Conservation (phyloP, 2,113 vertebrate genomes). For the Vulpes vulpes region DNA sequence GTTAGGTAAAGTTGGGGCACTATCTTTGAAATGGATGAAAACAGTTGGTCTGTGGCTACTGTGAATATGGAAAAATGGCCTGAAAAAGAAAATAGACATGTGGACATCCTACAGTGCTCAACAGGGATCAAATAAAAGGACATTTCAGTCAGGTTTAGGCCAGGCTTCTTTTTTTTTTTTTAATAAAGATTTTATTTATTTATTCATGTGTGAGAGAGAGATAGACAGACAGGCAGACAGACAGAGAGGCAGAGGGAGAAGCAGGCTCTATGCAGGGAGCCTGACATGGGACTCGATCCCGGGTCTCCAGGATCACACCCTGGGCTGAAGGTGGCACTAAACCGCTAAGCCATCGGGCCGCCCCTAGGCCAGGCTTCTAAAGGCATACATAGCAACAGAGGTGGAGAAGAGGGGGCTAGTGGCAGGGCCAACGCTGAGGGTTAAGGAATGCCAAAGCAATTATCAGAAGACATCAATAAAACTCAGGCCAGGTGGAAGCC, state of each 20-base stretch:
- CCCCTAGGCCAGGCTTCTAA: not conserved
- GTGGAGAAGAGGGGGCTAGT: fast-evolving
- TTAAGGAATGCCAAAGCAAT: not conserved
- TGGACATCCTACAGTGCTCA: not conserved
- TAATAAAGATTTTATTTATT: too few relatives aligned
- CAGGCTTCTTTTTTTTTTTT: not conserved
- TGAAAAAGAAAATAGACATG: not conserved
- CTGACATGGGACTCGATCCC: too few relatives aligned
- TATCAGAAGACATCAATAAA: not conserved
- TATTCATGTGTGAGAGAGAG: too few relatives aligned
- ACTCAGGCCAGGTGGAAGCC: not conserved
- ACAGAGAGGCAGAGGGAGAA: too few relatives aligned
- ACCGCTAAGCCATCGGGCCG: too few relatives aligned
- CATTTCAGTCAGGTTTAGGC: not conserved
- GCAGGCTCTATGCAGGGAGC: too few relatives aligned
- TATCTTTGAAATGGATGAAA: not conserved
- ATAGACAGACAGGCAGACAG: too few relatives aligned
- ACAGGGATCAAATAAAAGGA: not conserved
- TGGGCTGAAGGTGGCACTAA: too few relatives aligned
- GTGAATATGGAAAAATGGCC: not conserved
- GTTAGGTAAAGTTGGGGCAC: not conserved
- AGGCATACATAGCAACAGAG: not conserved
- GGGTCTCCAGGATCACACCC: too few relatives aligned
- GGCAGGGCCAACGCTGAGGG: not conserved
- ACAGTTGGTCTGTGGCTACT: not conserved